Evolutionary conservation across 2,797 vertebrate genomes (phyloP).

Genomic region (Eremophila alpestris): DNA sequence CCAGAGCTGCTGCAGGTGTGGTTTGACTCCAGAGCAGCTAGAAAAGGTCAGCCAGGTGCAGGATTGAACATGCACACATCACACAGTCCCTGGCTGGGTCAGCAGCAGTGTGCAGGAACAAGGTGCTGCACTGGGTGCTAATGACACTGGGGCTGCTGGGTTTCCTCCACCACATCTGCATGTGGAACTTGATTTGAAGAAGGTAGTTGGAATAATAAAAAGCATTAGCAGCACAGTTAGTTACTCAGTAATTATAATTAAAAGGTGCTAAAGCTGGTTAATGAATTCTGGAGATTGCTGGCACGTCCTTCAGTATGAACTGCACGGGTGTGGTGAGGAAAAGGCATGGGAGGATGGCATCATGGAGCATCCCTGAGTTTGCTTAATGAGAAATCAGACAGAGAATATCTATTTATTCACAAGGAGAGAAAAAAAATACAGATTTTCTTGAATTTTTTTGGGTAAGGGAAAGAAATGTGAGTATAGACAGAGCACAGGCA

Average conservation of each 20-base stretch:
- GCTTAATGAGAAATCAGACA: not conserved
- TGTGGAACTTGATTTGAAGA: not conserved
- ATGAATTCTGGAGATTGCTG: not conserved
- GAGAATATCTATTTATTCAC: not conserved
- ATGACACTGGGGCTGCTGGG: not conserved
- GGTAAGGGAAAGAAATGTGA: not conserved
- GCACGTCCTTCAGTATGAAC: not conserved
- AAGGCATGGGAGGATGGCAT: not conserved
- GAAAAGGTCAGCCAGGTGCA: not conserved
- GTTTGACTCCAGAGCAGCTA: not conserved
- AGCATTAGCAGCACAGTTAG: not conserved
- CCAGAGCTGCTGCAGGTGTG: not conserved
- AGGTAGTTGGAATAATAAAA: not conserved
- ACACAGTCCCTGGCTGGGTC: not conserved
- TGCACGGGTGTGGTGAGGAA: not conserved
- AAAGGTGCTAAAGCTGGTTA: not conserved
- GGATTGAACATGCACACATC: not conserved
- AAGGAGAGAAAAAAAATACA: not conserved
- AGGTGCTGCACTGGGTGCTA: not conserved
- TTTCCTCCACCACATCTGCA: not conserved
- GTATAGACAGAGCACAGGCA: not conserved
- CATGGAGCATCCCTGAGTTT: not conserved
- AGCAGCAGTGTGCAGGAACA: not conserved
- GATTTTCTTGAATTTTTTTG: not conserved
- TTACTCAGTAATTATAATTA: not conserved